Conservation (phyloP, 2,113 vertebrate genomes). For the Burhinus bistriatus region DNA sequence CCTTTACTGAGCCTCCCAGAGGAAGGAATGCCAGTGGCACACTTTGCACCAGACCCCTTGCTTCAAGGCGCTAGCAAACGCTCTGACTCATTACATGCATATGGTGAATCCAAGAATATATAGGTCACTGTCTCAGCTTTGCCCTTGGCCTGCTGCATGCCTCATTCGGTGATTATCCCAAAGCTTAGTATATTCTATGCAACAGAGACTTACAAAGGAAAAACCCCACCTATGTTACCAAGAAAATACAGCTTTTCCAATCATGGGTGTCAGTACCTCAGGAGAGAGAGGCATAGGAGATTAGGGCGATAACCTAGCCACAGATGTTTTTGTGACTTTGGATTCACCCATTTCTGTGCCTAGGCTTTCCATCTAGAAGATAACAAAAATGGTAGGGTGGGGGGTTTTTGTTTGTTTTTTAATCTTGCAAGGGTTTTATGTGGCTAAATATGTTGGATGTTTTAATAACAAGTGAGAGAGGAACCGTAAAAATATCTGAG, state of each 20-base stretch:
- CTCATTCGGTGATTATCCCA: not conserved
- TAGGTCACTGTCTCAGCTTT: not conserved
- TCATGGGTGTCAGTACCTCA: not conserved
- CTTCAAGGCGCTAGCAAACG: not conserved
- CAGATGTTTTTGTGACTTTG: not conserved
- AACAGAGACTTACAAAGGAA: not conserved
- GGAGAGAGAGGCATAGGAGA: not conserved
- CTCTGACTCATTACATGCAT: not conserved
- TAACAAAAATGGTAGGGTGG: not conserved
- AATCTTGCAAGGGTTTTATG: not conserved
- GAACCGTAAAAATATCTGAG: not conserved
- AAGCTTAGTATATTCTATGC: not conserved
- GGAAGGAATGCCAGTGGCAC: not conserved
- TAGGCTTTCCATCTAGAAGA: not conserved
- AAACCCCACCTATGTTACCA: not conserved
- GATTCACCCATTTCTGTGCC: not conserved
- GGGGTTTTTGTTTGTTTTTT: not conserved
- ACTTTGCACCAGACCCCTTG: not conserved
- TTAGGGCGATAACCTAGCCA: not conserved
- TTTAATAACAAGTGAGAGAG: not conserved
- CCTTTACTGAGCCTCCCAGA: not conserved
- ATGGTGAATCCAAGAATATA: not conserved
- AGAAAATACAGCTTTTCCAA: not conserved
- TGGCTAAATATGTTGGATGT: not conserved
- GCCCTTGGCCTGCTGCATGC: not conserved